These are phyloP conservation scores for Nysson spinosus DNA, from an alignment of 2,888 invertebrate species.

Conservation along the genomic window DNA sequence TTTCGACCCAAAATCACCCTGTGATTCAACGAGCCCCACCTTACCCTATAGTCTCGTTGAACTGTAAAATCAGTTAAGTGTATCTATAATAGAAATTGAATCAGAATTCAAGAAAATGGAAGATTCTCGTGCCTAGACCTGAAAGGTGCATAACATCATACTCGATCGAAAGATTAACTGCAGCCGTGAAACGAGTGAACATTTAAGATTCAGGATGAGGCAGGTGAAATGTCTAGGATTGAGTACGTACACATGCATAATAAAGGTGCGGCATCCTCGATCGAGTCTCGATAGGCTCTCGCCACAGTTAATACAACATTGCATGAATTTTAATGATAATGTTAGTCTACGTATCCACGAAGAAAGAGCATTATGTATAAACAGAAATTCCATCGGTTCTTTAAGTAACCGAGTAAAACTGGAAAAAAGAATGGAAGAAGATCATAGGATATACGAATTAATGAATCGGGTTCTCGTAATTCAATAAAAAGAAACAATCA, in stretches of 20 bases:
- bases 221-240: constrained; percentile 47
- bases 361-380: constrained; percentile 23
- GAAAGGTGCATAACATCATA: constrained; percentile 26
- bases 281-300: constrained; percentile 53
- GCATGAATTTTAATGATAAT: no score
- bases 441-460: no score
- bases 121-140: neutral
- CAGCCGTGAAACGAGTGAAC: constrained; percentile 30
- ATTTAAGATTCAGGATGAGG: constrained; percentile 26
- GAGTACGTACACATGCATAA: constrained; percentile 21
- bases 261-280: constrained; percentile 50
- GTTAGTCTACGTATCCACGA: neutral
- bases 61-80: no score
- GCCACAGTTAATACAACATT: no score
- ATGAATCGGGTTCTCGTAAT: no score
- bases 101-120: neutral
- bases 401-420: no score
- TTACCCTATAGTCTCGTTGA: no score
- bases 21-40: no score
- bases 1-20: no score
- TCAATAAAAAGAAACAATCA: no score
- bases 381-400: constrained; percentile 47
- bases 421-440: constrained; percentile 42
- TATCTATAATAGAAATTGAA: no score
- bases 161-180: constrained; percentile 34